Conservation (phyloP, 2,113 vertebrate species). For the Haemorhous mexicanus region DNA sequence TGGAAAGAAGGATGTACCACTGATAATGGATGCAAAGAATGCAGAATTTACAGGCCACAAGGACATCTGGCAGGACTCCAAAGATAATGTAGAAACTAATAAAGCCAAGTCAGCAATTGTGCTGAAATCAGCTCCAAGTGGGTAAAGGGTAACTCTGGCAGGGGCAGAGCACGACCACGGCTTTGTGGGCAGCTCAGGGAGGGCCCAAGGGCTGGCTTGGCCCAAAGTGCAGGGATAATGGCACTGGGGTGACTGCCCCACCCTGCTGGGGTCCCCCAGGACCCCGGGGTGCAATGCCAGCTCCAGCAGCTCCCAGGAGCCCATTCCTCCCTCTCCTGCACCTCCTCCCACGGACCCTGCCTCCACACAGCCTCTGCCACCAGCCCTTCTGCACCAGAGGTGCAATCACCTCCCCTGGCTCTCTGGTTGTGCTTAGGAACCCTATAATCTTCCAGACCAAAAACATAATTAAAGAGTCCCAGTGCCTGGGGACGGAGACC, state of each 20-base stretch:
- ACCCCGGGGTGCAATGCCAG: accelerated
- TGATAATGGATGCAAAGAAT: not conserved
- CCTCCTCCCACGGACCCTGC: not conserved
- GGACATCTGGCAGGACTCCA: not conserved
- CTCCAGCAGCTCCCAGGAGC: not conserved
- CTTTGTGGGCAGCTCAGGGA: not conserved
- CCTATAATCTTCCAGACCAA: not conserved
- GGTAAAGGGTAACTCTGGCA: not conserved
- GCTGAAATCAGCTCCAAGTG: not conserved
- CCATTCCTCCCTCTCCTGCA: not conserved
- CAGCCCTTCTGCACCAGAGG: not conserved
- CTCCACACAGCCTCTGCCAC: not conserved
- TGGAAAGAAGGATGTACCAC: not conserved
- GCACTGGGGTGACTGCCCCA: not conserved
- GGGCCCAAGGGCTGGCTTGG: accelerated
- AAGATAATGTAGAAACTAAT: not conserved
- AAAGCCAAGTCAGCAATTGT: not conserved
- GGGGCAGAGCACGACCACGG: accelerated
- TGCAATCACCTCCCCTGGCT: constrained; percentile 38
- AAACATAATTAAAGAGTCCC: constrained; percentile 8
- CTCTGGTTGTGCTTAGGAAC: not conserved
- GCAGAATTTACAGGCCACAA: not conserved
- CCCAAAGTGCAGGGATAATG: not conserved
- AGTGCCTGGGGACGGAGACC: not conserved
- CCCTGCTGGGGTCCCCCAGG: not conserved